phyloP scores from a whole-genome alignment of 2,797 vertebrate genomes.

The Crypturellus tataupa region DNA sequence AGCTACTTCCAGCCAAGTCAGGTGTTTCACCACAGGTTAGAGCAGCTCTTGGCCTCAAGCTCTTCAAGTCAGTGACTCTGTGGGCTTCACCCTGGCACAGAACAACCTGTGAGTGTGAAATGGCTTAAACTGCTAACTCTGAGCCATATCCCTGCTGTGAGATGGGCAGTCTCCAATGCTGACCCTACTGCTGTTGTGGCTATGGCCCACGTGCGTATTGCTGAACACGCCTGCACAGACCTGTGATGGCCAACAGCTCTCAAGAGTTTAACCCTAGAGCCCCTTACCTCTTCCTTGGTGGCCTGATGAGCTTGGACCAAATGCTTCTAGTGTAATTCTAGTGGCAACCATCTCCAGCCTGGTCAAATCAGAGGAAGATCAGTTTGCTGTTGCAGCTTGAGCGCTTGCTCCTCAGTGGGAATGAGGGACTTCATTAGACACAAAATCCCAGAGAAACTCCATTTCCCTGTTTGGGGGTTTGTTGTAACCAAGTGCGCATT shows the following conservation, averaged over 20 bases:
- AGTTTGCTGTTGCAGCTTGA: neutral
- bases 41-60: neutral
- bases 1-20: neutral
- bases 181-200: neutral
- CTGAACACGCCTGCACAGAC: neutral
- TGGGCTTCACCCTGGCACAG: neutral
- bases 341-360: neutral
- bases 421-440: neutral
- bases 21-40: neutral
- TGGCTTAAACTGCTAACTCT: neutral
- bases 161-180: neutral
- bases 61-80: neutral
- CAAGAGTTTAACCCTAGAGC: neutral
- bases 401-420: neutral
- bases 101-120: neutral
- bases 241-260: neutral
- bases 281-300: neutral
- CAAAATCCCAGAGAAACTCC: neutral
- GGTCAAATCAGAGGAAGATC: neutral
- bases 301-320: neutral
- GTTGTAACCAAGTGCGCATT: neutral
- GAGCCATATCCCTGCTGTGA: rapidly evolving
- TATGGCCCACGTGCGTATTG: neutral
- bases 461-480: neutral
- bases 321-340: neutral